These are phyloP conservation scores for Furcifer pardalis DNA, from an alignment of 2,797 vertebrate species.

Conservation along the genomic window DNA sequence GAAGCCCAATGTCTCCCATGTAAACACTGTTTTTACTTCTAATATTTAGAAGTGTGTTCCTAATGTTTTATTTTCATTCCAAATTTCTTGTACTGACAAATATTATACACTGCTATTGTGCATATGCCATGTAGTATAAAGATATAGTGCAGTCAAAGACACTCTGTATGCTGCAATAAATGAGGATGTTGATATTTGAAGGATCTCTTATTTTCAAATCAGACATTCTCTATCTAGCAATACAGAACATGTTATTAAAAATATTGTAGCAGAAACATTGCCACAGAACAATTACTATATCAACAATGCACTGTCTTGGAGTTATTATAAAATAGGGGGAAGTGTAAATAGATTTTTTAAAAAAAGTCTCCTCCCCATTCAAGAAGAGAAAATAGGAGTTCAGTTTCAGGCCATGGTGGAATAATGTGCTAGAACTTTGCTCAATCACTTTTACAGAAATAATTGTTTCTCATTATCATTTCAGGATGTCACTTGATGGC, in stretches of 20 bases:
- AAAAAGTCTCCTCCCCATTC: conserved; percentile 21
- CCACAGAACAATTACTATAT: conserved; percentile 14
- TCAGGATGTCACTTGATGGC: conserved; percentile 33
- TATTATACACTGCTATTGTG: background rate
- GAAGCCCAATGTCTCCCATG: too few relatives aligned
- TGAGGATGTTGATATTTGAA: conserved; percentile 31
- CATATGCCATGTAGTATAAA: background rate
- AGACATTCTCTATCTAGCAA: conserved; percentile 4
- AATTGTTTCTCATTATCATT: conserved; percentile 22
- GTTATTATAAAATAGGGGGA: conserved; percentile 12
- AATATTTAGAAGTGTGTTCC: background rate
- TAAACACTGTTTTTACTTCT: background rate
- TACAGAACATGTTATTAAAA: conserved; percentile 29
- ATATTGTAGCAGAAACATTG: background rate
- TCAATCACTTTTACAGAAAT: conserved; percentile 31
- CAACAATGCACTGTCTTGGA: background rate
- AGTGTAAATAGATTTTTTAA: conserved; percentile 14
- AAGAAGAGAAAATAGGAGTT: background rate
- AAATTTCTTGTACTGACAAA: conserved; percentile 3
- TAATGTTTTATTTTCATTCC: background rate
- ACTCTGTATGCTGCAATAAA: background rate
- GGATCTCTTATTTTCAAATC: background rate
- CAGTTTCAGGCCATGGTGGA: background rate
- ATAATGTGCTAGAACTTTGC: background rate
- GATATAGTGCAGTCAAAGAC: background rate